Evolutionary conservation across 1,140 invertebrate species (phyloP).

Genomic region (Drosophila mojavensis): DNA sequence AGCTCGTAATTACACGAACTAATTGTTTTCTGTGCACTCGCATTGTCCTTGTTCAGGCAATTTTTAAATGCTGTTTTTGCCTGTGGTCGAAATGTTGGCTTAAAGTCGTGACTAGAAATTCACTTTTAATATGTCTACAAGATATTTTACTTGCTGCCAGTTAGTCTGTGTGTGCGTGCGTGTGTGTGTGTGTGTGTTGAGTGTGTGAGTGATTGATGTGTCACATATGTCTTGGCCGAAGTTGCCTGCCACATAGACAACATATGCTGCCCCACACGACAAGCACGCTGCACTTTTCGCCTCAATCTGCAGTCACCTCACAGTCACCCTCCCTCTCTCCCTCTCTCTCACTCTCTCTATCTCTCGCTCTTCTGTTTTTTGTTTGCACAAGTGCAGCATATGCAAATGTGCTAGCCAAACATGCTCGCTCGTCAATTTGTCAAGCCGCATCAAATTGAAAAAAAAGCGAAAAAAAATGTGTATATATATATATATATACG

Average conservation of each 20-base stretch:
- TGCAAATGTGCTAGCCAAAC: constrained; percentile 42
- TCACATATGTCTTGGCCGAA: constrained; percentile 18
- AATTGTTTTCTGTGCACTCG: constrained; percentile 46
- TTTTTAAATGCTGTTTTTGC: neutral
- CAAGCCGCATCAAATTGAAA: constrained; percentile 20
- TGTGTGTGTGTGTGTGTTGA: constrained; percentile 23
- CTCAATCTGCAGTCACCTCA: neutral
- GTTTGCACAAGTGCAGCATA: constrained; percentile 34
- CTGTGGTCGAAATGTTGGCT: too few relatives aligned
- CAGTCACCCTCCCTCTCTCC: too few relatives aligned
- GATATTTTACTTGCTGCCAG: too few relatives aligned
- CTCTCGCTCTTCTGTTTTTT: neutral
- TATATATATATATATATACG: too few relatives aligned
- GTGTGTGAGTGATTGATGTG: constrained; percentile 55
- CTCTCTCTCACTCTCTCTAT: too few relatives aligned
- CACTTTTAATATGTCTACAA: too few relatives aligned
- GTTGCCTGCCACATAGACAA: constrained; percentile 16
- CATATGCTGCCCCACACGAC: constrained; percentile 57
- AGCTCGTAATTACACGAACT: constrained; percentile 55
- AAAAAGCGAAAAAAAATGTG: neutral
- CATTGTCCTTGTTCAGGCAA: constrained; percentile 4
- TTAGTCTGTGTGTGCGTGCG: too few relatives aligned
- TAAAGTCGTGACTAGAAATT: too few relatives aligned
- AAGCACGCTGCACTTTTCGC: constrained; percentile 59
- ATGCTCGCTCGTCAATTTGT: constrained; percentile 34